Conservation (phyloP, 2,888 invertebrate species). For the Rhagophthalmus giganteus region DNA sequence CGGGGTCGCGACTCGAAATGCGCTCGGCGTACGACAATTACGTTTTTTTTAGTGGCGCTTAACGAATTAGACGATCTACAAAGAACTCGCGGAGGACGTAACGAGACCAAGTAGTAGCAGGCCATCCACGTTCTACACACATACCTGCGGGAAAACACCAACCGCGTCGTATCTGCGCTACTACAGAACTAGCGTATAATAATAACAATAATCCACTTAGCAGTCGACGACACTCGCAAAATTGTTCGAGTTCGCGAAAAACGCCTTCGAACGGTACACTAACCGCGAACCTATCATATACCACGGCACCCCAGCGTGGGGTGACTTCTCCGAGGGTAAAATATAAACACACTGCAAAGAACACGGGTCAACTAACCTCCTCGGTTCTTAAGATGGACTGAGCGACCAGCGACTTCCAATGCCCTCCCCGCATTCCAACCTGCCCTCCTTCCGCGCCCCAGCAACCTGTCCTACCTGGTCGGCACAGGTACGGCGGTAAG, state of each 20-base stretch:
- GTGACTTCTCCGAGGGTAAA: slow-evolving; percentile 15
- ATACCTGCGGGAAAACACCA: slow-evolving; percentile 44
- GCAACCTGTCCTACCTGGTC: slow-evolving; percentile 47
- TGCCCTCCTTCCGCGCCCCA: slow-evolving; percentile 51
- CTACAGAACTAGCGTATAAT: slow-evolving; percentile 40
- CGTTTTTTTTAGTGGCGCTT: slow-evolving; percentile 24
- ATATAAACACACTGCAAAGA: slow-evolving; percentile 12
- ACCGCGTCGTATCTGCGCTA: slow-evolving; percentile 35
- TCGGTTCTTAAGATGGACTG: slow-evolving; percentile 52
- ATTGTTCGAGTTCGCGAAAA: slow-evolving; percentile 7
- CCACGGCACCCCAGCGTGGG: slow-evolving; percentile 14
- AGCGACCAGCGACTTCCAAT: slow-evolving; percentile 48
- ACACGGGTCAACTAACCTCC: slow-evolving; percentile 38
- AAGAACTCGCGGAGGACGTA: slow-evolving; percentile 18
- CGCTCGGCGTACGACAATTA: slow-evolving; percentile 17
- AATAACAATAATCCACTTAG: slow-evolving; percentile 24
- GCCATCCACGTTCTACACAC: slow-evolving; percentile 32
- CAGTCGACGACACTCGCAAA: slow-evolving; percentile 10
- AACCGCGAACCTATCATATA: slow-evolving; percentile 8
- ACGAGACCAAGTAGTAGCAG: slow-evolving; percentile 25
- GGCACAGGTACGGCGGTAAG: slow-evolving; percentile 48
- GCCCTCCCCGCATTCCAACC: slow-evolving; percentile 55
- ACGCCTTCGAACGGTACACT: background rate
- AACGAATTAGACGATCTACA: slow-evolving; percentile 20
- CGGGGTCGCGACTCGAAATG: slow-evolving; percentile 30